Base-by-base conservation (phyloP, 2,113 vertebrate species). In the Leucopsar rothschildi region DNA sequence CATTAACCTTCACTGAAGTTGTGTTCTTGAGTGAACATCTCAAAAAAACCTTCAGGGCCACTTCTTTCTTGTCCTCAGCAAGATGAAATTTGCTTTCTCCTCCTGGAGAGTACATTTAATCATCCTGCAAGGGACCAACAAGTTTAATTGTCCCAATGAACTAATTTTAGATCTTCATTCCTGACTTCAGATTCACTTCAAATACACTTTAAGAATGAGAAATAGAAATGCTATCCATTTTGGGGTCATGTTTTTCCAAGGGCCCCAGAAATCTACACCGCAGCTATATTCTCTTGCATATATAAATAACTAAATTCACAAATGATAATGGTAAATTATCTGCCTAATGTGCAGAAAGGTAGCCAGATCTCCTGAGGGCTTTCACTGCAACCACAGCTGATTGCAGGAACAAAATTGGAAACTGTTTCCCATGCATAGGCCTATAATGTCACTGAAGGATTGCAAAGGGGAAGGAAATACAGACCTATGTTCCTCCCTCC, bases 151-250 rank as follows among this genome's bases (percentile, higher is more conserved):
- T 31, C 44, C 65, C 66, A 68, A 68, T 28, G 21, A 90, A n/a
- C 40, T 91, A 86, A 94, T 92, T 95, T 92, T 85, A 89, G 27
- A 42, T 83, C 37, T 73, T 92, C 40, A 79, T n/a, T 88, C 57
- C 49, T 66, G 61, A 68, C 39, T 94, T 93, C 55, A 84, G 19
- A 75, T 77, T 93, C 59, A 50, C 40, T 93, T 92, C 35, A 90
- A 73, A 56, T 60, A 86, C 24, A 64, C 21, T 77, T 80, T 33
- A 78, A 42, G 31, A 88, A 75, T 1, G 17, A 81, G 53, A 85
- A 88, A 52, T 35, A 81, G 1, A 90, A 86, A 83, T 31, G 25
- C 3, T 63, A 72, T 52, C 64, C 66, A 28, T 77, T 50, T 73
- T 40, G 70, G 69, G 40, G 16, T 73, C 71, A 45, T 24, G 10